Evolutionary conservation across 2,113 vertebrate genomes (phyloP), one percentile per base, ranked within the genome.

Genomic region (Lepidothrix coronata): DNA sequence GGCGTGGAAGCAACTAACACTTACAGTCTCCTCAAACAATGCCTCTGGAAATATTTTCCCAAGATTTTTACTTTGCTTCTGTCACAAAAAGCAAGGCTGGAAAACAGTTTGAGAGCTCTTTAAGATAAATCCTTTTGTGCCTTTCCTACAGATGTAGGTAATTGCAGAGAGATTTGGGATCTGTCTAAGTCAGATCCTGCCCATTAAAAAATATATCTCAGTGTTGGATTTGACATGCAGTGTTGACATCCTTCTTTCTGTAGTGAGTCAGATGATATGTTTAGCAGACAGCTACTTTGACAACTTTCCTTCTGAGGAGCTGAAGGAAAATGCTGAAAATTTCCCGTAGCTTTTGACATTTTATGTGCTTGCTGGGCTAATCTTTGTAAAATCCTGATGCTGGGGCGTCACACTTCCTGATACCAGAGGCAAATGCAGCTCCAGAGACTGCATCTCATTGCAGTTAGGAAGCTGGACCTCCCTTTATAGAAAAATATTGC

Each of bases 81-180:
- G 55, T 95, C 91, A 67, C 33, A 79, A 58, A 96, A 96, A 75
- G 33, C 46, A 19, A n/a, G 52, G 43, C 63, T 93, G 76, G 74
- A 83, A 82, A 76, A 85, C 19, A 84, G 77, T 88, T 28, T 88
- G 72, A 85, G 75, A 88, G 48, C 65, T 83, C 77, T 95, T 96
- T 93, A 87, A 65, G 89, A 91, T n/a, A 95, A 92, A 78, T 85
- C 72, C 76, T 96, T 94, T 96, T 93, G 75, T 85, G 77, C 35
- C 43, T 97, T 48, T 95, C 48, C 89, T 96, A 52, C 88, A 97
- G 97, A 65, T 95, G 71, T 28, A 90, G 62, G 84, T 63, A 91
- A 93, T 97, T 93, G 97, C 96, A 52, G 89, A 30, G 91, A 51
- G 83, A 63, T 93, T 98, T 97, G 97, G 97, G 82, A 97, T 97